Evolutionary conservation across 1,140 invertebrate genomes (phyloP).

Genomic region (Brachionus rubens): DNA sequence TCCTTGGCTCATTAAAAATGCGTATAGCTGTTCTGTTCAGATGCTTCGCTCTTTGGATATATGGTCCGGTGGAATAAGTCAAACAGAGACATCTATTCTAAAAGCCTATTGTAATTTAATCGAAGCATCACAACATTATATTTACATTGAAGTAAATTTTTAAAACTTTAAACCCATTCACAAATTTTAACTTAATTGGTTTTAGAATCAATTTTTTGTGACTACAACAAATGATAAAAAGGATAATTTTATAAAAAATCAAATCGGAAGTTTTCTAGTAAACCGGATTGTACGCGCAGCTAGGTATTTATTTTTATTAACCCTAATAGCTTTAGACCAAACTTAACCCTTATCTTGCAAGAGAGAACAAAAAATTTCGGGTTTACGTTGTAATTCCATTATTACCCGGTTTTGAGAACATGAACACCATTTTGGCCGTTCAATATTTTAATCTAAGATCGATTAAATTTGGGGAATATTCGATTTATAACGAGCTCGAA

Average conservation of each 20-base stretch:
- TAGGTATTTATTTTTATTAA: neutral
- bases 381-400: conserved; percentile 91
- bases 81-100: conserved; percentile 83
- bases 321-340: too few species aligned
- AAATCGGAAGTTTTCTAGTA: neutral
- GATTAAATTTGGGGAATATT: conserved; percentile 68
- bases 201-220: conserved; percentile 45
- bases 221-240: neutral
- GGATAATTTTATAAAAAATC: neutral
- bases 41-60: conserved; percentile 50
- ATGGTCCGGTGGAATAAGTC: conserved; percentile 84
- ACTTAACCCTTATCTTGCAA: conserved; percentile 47
- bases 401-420: conserved; percentile 83
- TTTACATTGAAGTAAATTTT: conserved; percentile 56
- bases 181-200: neutral
- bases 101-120: conserved; percentile 89
- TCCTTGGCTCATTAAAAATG: neutral
- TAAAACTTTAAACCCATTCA: too few species aligned
- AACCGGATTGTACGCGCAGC: neutral
- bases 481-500: conserved; percentile 60
- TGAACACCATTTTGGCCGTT: conserved; percentile 83
- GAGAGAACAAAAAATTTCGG: conserved; percentile 69
- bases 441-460: conserved; percentile 90
- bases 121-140: conserved; percentile 81
- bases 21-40: conserved; percentile 7